A percentile compares a stretch with the other conserved stretches of the same genome.
These are phyloP conservation scores for Distichodus sexfasciatus DNA, from an alignment of 2,797 vertebrate genomes.

Conservation along the genomic window DNA sequence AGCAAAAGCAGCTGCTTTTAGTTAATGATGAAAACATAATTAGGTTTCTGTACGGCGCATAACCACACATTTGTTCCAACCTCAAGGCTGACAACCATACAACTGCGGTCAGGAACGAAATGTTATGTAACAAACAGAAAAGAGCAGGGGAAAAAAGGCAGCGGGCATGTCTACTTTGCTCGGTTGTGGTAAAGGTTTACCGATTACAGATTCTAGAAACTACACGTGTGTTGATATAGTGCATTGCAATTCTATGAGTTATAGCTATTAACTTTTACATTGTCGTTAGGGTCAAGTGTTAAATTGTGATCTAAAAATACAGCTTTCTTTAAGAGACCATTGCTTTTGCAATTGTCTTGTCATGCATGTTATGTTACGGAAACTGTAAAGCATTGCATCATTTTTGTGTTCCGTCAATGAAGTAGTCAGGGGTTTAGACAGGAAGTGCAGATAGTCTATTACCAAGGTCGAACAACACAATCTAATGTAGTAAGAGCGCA, in stretches of 20 bases:
- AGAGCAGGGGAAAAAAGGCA: too few species aligned
- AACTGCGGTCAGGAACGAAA: not conserved
- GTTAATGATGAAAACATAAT: not conserved
- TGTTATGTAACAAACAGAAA: not conserved
- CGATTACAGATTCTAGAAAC: too few species aligned
- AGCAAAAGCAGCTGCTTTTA: not conserved
- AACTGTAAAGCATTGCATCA: not conserved
- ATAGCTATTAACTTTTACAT: too few species aligned
- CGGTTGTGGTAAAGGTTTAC: too few species aligned
- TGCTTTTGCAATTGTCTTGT: too few species aligned
- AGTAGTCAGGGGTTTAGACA: not conserved
- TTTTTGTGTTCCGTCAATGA: not conserved
- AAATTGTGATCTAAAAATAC: too few species aligned
- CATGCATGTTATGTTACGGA: slow-evolving; percentile 20
- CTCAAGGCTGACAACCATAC: not conserved
- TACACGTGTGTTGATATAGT: too few species aligned
- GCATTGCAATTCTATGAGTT: too few species aligned
- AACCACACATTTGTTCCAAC: not conserved
- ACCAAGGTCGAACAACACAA: not conserved
- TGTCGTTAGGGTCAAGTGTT: too few species aligned
- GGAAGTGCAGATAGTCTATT: not conserved
- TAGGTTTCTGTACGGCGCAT: not conserved
- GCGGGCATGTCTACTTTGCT: too few species aligned
- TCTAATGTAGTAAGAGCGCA: slow-evolving; percentile 3
- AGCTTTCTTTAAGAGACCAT: too few species aligned